These are phyloP conservation scores for Aspidiotus destructor DNA, from an alignment of 2,888 invertebrate genomes.

Conservation along the genomic window DNA sequence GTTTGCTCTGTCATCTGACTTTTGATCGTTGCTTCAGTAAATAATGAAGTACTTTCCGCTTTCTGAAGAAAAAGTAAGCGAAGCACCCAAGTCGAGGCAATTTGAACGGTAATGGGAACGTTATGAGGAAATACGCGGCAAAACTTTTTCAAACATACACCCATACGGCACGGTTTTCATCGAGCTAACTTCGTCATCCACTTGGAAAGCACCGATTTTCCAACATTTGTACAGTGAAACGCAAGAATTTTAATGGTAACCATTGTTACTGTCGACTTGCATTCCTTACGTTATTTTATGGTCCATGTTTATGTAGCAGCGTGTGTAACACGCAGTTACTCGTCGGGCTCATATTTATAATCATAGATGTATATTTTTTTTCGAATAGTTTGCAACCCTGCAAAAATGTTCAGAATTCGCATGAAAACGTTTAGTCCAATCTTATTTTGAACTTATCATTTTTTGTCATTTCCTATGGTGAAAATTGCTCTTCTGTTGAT, in stretches of 20 bases:
- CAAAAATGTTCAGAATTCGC: not conserved
- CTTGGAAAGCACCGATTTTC: not conserved
- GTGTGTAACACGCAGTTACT: not conserved
- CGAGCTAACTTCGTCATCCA: too few species aligned
- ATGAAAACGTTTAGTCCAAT: too few species aligned
- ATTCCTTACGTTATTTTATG: conserved; percentile 10
- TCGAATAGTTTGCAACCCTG: not conserved
- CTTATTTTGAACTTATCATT: too few species aligned
- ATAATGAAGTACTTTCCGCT: too few species aligned
- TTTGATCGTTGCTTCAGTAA: too few species aligned
- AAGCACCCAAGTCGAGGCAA: too few species aligned
- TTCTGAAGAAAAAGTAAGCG: too few species aligned
- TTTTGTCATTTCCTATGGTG: too few species aligned
- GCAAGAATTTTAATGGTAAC: conserved; percentile 21
- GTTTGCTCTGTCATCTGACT: too few species aligned
- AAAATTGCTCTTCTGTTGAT: too few species aligned
- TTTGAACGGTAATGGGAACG: too few species aligned
- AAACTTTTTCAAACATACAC: not conserved
- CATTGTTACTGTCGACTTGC: conserved; percentile 23
- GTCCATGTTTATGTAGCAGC: not conserved
- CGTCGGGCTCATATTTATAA: not conserved
- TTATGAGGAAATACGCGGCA: not conserved
- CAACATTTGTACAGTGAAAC: conserved; percentile 1
- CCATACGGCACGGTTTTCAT: not conserved
- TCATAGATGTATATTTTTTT: not conserved